Percentiles rank a stretch among this genome's conserved stretches.
Evolutionary conservation across 2,113 vertebrate genomes (phyloP).

Genomic region (Dolichallabes microphthalmus): DNA sequence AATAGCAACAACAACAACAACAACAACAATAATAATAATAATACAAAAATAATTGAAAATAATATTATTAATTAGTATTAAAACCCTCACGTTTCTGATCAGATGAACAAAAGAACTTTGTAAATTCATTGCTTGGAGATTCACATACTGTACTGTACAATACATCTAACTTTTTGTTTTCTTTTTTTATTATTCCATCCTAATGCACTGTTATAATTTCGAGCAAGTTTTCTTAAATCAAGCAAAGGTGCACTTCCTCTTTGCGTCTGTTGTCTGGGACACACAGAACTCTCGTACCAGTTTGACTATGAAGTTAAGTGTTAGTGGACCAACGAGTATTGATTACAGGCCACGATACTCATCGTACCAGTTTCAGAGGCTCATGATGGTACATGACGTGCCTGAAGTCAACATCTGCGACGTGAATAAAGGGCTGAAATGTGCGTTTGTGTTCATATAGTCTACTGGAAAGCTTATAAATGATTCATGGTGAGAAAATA

Average conservation of each 20-base stretch:
- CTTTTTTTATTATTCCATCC: background rate
- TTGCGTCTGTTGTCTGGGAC: background rate
- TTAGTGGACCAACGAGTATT: background rate
- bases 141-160: background rate
- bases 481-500: conserved; percentile 21
- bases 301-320: background rate
- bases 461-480: conserved; percentile 1
- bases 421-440: conserved; percentile 2
- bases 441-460: conserved; percentile 15
- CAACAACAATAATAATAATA: too few species aligned
- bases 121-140: background rate
- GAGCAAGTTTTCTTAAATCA: background rate
- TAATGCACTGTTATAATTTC: background rate
- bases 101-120: background rate
- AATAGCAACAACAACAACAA: too few species aligned
- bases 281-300: background rate
- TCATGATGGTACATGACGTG: background rate
- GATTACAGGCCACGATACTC: background rate
- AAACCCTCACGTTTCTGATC: background rate
- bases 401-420: background rate
- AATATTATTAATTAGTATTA: too few species aligned
- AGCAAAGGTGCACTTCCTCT: background rate
- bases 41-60: too few species aligned
- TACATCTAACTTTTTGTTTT: background rate
- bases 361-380: background rate